Conservation (phyloP, 2,888 invertebrate genomes). For the Stenotaenia linearis region DNA sequence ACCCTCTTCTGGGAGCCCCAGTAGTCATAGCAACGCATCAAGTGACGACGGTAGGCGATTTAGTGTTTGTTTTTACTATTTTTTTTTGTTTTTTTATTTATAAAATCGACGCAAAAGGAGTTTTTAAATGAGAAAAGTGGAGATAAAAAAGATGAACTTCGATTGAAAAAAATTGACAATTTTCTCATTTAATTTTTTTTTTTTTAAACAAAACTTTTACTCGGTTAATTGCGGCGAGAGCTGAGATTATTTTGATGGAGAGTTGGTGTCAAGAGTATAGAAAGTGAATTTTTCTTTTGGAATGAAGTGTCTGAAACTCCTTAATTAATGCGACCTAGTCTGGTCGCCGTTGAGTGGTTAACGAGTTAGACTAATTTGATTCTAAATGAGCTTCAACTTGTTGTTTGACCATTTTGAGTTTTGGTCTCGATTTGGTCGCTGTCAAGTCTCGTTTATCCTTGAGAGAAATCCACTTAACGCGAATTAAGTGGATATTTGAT, state of each 20-base stretch:
- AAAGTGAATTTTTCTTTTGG: neutral
- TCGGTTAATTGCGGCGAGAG: neutral
- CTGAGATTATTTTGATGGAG: slow-evolving; percentile 21
- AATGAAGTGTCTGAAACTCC: neutral
- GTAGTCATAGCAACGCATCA: slow-evolving; percentile 9
- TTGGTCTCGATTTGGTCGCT: too few species aligned
- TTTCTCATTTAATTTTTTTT: neutral
- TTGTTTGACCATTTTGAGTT: neutral
- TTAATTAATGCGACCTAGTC: slow-evolving; percentile 15
- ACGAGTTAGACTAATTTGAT: neutral
- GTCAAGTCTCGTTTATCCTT: too few species aligned
- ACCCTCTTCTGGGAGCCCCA: slow-evolving; percentile 27
- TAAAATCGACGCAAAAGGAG: neutral
- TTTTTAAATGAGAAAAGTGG: neutral
- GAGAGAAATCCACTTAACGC: too few species aligned
- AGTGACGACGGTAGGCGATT: slow-evolving; percentile 4
- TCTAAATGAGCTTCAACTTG: neutral
- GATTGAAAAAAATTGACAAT: neutral
- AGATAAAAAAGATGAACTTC: neutral
- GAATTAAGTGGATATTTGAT: too few species aligned
- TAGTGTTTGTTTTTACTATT: slow-evolving; percentile 9
- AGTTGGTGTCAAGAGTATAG: neutral
- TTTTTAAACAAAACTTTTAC: neutral
- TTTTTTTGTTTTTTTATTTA: neutral
- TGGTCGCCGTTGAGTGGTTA: neutral